Evolutionary conservation across 2,888 invertebrate genomes (phyloP).

Genomic region (Lithophane leautieri): DNA sequence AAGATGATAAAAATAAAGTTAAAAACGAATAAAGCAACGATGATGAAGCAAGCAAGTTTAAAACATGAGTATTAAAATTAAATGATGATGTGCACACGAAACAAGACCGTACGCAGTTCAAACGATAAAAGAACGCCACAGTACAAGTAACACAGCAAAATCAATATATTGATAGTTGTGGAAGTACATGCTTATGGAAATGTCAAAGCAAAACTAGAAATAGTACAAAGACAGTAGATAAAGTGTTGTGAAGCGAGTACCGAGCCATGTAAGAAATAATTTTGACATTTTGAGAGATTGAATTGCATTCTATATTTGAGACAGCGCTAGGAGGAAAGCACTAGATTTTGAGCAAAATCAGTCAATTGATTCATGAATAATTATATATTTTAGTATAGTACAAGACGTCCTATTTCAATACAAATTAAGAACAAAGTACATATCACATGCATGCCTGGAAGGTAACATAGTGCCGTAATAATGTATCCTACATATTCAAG

Average conservation of each 20-base stretch:
- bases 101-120: constrained; percentile 25
- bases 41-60: constrained; percentile 52
- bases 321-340: constrained; percentile 17
- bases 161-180: constrained; percentile 25
- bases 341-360: constrained; percentile 24
- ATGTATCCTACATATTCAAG: not conserved
- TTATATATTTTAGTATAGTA: not conserved
- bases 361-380: constrained; percentile 41
- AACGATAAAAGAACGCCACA: constrained; percentile 32
- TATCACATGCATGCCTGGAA: constrained; percentile 36
- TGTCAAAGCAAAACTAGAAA: constrained; percentile 23
- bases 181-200: constrained; percentile 51
- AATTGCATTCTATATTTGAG: constrained; percentile 44
- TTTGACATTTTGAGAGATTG: constrained; percentile 46
- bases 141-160: constrained; percentile 37
- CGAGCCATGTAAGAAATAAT: constrained; percentile 31
- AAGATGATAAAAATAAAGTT: constrained; percentile 18
- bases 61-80: constrained; percentile 20
- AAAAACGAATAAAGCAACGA: constrained; percentile 51
- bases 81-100: constrained; percentile 36
- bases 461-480: not conserved
- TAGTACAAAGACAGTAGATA: constrained; percentile 22
- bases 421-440: not conserved
- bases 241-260: constrained; percentile 55
- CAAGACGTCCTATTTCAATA: constrained; percentile 1